Conservation (phyloP, 1,140 invertebrate genomes). For the Pogonomyrmex barbatus region DNA sequence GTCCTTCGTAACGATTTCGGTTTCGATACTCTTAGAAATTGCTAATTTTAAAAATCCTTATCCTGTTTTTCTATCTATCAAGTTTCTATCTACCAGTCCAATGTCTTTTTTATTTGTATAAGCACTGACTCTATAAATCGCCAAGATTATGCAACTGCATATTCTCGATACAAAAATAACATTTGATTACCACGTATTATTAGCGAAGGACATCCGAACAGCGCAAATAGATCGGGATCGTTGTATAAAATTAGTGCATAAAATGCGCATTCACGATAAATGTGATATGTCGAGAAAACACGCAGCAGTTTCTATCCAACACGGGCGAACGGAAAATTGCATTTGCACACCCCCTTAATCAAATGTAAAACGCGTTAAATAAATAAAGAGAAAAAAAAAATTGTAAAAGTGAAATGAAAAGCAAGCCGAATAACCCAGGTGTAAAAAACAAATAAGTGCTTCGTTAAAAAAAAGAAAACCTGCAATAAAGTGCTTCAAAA, state of each 20-base stretch:
- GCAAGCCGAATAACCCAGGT: conserved; percentile 21
- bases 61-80: background rate
- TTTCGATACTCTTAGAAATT: background rate
- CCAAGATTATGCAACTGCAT: background rate
- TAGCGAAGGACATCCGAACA: conserved; percentile 37
- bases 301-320: conserved; percentile 47
- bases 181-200: background rate
- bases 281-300: conserved; percentile 47
- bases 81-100: background rate
- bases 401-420: conserved; percentile 17
- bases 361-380: conserved; percentile 26
- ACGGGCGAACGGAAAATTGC: conserved; percentile 8
- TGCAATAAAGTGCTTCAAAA: conserved; percentile 79
- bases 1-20: conserved; percentile 10
- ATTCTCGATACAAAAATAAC: background rate
- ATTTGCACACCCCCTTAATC: conserved; percentile 45
- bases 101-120: background rate
- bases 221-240: conserved; percentile 18
- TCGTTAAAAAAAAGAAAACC: conserved; percentile 73
- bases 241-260: conserved; percentile 58
- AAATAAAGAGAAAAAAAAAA: conserved; percentile 17
- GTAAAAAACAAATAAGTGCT: conserved; percentile 77
- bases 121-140: background rate
- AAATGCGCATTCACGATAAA: conserved; percentile 54
- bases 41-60: background rate